Evolutionary conservation across 2,797 vertebrate genomes (phyloP), one percentile per base, ranked within the genome.

Genomic region (Bradypodion ventrale): DNA sequence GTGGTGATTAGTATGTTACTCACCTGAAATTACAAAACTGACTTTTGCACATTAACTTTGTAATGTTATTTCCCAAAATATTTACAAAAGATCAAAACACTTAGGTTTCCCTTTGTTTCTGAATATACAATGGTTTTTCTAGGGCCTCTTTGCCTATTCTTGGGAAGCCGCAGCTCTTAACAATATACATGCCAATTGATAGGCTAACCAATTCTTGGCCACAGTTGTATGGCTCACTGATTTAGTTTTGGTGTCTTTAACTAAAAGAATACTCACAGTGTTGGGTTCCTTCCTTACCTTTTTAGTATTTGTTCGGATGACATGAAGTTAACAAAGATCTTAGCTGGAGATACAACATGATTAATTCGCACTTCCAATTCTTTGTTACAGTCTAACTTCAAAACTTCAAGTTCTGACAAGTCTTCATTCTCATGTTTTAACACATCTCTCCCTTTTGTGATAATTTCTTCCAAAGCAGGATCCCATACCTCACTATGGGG

Each of bases 261-360:
- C 25, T 12, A 27, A 46, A 25, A 78, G 46, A 52, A n/a, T 29
- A 68, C 21, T 27, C 42, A 16, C 8, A 3, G 12, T 37, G 10
- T 49, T 27, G 37, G 27, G 5, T 49, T 62, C 7, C 37, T 75
- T n/a, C n/a, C 65, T 88, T 93, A 99, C 98, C 97, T 97, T 90
- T 96, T 96, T 52, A 98, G 93, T 75, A 94, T 92, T 13, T 85
- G 19, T 90, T 97, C 93, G 46, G 94, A 91, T 85, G 96, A 94
- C 44, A 92, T 84, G 84, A 97, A 92, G 32, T 95, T 97, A 29
- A 98, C 93, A 77, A 96, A 98, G 89, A 99, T 97, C 94, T 96
- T 97, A 91, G 96, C 96, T 3, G 98, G 98, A 42, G 98, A 98
- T 62, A 94, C 92, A 80, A 97, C 94, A 40, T 97, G 95, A 89